Conservation (phyloP, 2,888 invertebrate genomes). For the Amphipyra tragopoginis region DNA sequence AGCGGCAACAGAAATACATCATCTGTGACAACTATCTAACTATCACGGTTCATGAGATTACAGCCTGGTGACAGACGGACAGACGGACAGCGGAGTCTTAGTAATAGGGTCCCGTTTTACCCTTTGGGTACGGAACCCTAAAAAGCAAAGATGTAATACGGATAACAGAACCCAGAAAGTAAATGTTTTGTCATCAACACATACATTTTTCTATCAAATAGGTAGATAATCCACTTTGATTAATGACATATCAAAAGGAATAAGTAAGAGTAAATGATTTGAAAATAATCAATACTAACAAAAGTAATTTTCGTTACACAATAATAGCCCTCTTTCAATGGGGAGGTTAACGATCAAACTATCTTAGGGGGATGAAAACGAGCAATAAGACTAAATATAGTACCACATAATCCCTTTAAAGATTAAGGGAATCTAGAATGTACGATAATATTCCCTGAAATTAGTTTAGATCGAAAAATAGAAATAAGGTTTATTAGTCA, state of each 20-base stretch:
- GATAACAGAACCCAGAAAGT: too few species aligned
- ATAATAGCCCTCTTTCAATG: conserved; percentile 11
- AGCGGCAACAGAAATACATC: too few species aligned
- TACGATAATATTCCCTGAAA: conserved; percentile 24
- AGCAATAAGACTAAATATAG: conserved; percentile 32
- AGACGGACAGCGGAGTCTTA: too few species aligned
- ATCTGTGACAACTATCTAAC: too few species aligned
- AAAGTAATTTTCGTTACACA: conserved; percentile 24
- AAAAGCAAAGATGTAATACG: too few species aligned
- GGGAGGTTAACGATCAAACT: conserved; percentile 25
- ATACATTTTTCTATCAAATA: neutral
- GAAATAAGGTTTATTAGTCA: too few species aligned
- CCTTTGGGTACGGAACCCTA: too few species aligned
- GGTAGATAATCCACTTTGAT: conserved; percentile 1
- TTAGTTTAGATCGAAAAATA: neutral
- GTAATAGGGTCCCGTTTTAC: too few species aligned
- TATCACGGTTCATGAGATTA: too few species aligned
- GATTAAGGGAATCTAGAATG: conserved; percentile 24
- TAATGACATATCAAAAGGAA: conserved; percentile 4
- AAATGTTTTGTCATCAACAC: neutral
- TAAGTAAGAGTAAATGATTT: neutral
- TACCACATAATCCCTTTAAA: conserved; percentile 20
- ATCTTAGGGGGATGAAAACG: conserved; percentile 21
- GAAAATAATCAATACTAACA: conserved; percentile 30
- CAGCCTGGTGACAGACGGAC: too few species aligned